Conservation (phyloP, 2,797 vertebrate species). For the Lepilemur septentrionalis region DNA sequence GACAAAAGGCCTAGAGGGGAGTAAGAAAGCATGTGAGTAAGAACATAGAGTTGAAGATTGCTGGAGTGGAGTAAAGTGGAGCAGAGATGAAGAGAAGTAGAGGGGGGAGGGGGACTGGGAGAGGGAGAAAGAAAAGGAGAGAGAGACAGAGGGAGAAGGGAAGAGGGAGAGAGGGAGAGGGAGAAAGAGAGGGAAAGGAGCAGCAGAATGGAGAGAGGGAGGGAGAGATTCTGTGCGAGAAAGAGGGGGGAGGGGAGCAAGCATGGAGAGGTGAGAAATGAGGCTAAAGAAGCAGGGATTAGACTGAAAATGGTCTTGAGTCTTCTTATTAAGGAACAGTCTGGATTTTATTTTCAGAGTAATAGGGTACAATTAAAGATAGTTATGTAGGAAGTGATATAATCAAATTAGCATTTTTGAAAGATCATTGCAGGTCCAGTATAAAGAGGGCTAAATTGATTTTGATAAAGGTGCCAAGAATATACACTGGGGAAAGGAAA, state of each 20-base stretch:
- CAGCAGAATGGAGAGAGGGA: too few species aligned
- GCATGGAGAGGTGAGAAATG: background rate
- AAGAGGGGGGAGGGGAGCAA: background rate
- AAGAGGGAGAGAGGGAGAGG: background rate
- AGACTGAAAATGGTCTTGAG: background rate
- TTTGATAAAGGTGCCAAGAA: background rate
- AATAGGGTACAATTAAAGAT: background rate
- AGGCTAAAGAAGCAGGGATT: background rate
- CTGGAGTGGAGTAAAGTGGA: background rate
- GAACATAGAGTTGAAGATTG: background rate
- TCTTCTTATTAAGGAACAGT: background rate
- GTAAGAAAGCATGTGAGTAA: background rate
- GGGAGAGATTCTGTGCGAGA: background rate
- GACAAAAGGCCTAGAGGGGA: background rate
- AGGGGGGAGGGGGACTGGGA: background rate
- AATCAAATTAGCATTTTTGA: background rate
- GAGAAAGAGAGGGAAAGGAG: background rate
- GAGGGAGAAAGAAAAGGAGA: background rate
- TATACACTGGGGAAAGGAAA: background rate
- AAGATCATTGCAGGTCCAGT: background rate
- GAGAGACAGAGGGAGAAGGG: too few species aligned
- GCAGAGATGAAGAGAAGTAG: background rate
- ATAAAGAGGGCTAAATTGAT: background rate
- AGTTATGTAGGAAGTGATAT: background rate
- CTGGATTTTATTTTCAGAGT: background rate